Base-by-base conservation (phyloP, 2,888 invertebrate species). In the Gortyna flavago region DNA sequence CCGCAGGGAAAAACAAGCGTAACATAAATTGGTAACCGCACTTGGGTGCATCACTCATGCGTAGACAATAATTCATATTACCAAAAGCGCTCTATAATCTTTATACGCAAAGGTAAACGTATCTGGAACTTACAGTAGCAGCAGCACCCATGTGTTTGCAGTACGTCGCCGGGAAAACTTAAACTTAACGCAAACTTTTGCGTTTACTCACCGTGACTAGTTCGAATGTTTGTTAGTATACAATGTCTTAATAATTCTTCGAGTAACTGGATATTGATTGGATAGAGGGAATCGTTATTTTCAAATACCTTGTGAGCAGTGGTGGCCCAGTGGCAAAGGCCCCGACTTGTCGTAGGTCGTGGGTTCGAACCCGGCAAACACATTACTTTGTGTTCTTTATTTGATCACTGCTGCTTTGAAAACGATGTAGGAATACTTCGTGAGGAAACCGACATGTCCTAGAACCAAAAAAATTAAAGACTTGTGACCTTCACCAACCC, bases 181-280 rank as follows among this genome's bases (percentile, higher is more conserved):
- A 80, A 85, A 79, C 81, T 38, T 68, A 75, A 75, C 75, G 38
- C n/a, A 54, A 84, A 77, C 76, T 83, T 83, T 66, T 61, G n/a
- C 67, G 72, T 84, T 77, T 62, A 77, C 75, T 57, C 57, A 64
- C 81, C 35, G 57, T 68, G 54, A 81, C 77, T 75, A 67, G 72
- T 68, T 74, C 16, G 18, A 67, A n/a, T 57, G 18, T 66, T 16
- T 62, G 35, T 21, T 51, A 67, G 29, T 66, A 57, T 48, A 71
- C n/a, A 38, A 57, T 44, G 41, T 29, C 29, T 68, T 77, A 41
- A 77, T 77, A 41, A 77, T 78, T 83, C 13, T 51, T 38, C 2
- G 0, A 1, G 11, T n/a, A 35, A 41, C 3, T 64, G 25, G n/a
- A 38, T 66, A 48, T 35, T 57, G 32, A n/a, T 61, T 62, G 51